Conservation (phyloP, 2,888 invertebrate species). For the Protodeltote pygarga region DNA sequence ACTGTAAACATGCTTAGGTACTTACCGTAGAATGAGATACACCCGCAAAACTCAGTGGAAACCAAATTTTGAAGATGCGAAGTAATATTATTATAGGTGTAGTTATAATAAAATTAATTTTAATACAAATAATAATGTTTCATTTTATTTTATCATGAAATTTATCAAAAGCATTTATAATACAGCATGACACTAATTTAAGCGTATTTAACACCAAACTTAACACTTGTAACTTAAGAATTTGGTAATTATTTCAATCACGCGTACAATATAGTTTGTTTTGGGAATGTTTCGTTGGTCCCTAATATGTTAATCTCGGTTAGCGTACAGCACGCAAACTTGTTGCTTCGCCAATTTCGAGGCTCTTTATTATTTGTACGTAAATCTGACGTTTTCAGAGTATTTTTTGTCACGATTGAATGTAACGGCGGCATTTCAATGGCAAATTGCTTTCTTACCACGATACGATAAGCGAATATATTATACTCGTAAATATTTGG, state of each 20-base stretch:
- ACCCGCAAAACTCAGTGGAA: no score
- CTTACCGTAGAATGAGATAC: no score
- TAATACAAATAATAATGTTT: no score
- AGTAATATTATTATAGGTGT: no score
- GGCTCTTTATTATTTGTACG: slow-evolving; percentile 38
- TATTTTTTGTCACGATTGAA: background rate
- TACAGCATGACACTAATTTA: slow-evolving; percentile 13
- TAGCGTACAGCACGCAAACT: slow-evolving; percentile 73
- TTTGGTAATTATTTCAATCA: slow-evolving; percentile 50
- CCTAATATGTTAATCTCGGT: slow-evolving; percentile 72
- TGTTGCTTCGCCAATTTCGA: slow-evolving; percentile 70
- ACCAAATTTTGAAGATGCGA: no score
- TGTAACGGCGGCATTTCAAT: no score
- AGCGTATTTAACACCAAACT: slow-evolving; percentile 4
- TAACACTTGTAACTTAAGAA: slow-evolving; percentile 36
- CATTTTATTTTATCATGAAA: no score
- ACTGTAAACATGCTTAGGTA: no score
- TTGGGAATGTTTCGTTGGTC: slow-evolving; percentile 66
- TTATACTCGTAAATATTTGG: no score
- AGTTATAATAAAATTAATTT: no score
- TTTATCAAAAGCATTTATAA: slow-evolving; percentile 11
- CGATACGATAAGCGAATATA: no score
- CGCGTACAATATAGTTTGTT: slow-evolving; percentile 52
- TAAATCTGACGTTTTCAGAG: slow-evolving; percentile 26
- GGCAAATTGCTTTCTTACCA: no score